A percentile compares a stretch with the other conserved stretches of the same genome.
These are phyloP conservation scores for Meloidogyne hapla DNA, from an alignment of 1,140 invertebrate species.

Conservation along the genomic window DNA sequence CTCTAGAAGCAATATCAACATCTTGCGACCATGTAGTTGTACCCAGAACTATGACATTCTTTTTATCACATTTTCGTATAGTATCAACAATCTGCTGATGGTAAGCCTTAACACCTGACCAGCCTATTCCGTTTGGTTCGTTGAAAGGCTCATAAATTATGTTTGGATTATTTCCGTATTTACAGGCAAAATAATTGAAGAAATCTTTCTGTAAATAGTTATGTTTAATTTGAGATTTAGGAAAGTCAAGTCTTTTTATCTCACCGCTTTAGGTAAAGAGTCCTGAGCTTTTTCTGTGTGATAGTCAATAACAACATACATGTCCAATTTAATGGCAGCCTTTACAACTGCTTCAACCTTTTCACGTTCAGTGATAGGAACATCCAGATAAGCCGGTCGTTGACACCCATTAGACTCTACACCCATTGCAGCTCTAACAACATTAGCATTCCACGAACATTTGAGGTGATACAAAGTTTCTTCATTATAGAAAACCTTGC, in stretches of 20 bases:
- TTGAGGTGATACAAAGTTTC: conserved; percentile 7
- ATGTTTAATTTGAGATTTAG: background rate
- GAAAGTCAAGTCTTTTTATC: too few species aligned
- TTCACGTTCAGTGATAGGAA: background rate
- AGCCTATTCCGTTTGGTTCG: background rate
- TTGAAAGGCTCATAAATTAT: conserved; percentile 9
- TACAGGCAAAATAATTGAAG: background rate
- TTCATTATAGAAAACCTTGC: conserved; percentile 21
- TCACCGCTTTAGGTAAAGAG: background rate
- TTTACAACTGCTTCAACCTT: background rate
- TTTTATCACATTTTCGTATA: background rate
- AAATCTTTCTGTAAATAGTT: background rate
- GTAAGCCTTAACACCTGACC: background rate
- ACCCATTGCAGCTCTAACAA: conserved; percentile 5
- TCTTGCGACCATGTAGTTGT: conserved; percentile 10
- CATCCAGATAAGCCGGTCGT: conserved; percentile 11
- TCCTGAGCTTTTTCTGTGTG: background rate
- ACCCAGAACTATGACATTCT: conserved; percentile 9
- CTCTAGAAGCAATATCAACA: background rate
- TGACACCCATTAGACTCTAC: background rate
- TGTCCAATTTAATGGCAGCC: background rate
- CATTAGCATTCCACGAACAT: background rate
- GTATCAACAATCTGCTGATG: background rate
- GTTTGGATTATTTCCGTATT: background rate
- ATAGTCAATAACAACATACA: background rate